Evolutionary conservation across 2,888 invertebrate species (phyloP).

Genomic region (Amphipoea oculea): DNA sequence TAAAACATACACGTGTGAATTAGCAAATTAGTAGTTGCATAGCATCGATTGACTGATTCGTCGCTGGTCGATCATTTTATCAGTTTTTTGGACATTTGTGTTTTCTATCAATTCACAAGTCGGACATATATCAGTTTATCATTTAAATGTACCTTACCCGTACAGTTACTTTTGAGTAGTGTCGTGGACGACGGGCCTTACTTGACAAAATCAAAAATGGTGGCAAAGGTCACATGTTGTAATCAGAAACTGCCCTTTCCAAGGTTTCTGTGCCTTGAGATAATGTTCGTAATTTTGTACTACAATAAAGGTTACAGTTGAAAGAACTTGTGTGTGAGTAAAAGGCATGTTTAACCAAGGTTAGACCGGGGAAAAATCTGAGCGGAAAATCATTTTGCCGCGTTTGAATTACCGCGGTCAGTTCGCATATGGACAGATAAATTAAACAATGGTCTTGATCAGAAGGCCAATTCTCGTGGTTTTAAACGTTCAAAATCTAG

Average conservation of each 20-base stretch:
- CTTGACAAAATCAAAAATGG: neutral
- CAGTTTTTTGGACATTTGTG: no score
- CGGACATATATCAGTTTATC: no score
- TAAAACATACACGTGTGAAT: no score
- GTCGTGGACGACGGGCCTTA: neutral
- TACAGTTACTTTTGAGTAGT: no score
- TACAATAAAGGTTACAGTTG: conserved; percentile 2
- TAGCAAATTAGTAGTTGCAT: no score
- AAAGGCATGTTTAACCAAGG: neutral
- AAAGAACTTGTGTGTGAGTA: neutral
- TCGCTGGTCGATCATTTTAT: no score
- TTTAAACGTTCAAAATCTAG: no score
- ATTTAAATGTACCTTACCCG: no score
- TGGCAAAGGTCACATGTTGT: neutral
- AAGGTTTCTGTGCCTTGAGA: neutral
- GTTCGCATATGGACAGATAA: no score
- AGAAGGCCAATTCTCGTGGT: no score
- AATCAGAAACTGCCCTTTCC: neutral
- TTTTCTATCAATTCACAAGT: no score
- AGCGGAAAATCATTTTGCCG: neutral
- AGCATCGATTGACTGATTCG: no score
- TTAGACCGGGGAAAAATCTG: neutral
- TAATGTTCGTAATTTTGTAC: neutral
- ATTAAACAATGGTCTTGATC: neutral
- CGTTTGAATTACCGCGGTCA: neutral